Conservation (phyloP, 2,888 invertebrate species). For the Lepidocyrtoides sp. region DNA sequence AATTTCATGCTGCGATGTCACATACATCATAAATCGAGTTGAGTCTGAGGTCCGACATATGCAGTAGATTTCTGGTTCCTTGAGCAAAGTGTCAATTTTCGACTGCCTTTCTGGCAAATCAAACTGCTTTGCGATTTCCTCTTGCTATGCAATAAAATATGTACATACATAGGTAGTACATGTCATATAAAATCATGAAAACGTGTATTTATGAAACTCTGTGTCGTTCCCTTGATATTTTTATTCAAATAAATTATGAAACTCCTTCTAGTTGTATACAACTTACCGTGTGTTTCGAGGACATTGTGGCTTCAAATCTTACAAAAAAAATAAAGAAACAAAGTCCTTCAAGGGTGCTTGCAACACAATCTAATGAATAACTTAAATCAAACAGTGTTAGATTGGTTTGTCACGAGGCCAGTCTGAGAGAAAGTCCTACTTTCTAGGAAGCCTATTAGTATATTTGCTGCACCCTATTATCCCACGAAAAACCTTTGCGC, state of each 20-base stretch:
- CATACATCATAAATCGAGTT: conserved; percentile 98
- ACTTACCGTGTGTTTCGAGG: conserved; percentile 56
- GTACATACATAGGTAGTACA: no score
- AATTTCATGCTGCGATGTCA: conserved; percentile 79
- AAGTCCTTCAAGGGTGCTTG: conserved; percentile 9
- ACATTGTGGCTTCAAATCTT: conserved; percentile 33
- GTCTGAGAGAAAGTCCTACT: background rate
- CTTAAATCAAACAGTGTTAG: background rate
- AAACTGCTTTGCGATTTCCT: conserved; percentile 96
- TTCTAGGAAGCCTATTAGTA: background rate
- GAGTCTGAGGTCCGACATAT: conserved; percentile 98
- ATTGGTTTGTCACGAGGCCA: background rate
- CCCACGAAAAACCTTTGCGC: conserved; percentile 7
- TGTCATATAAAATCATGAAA: no score
- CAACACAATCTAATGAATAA: background rate
- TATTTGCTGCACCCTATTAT: background rate
- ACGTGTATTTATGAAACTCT: no score
- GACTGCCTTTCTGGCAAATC: conserved; percentile 96
- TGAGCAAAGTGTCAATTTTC: conserved; percentile 94
- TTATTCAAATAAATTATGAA: no score
- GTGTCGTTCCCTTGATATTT: no score
- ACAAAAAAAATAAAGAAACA: no score
- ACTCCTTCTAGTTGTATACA: no score
- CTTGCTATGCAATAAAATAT: conserved; percentile 89
- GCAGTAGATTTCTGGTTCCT: conserved; percentile 97